These are phyloP conservation scores for Gymnocheta viridis DNA, from an alignment of 2,888 invertebrate genomes.

Conservation along the genomic window DNA sequence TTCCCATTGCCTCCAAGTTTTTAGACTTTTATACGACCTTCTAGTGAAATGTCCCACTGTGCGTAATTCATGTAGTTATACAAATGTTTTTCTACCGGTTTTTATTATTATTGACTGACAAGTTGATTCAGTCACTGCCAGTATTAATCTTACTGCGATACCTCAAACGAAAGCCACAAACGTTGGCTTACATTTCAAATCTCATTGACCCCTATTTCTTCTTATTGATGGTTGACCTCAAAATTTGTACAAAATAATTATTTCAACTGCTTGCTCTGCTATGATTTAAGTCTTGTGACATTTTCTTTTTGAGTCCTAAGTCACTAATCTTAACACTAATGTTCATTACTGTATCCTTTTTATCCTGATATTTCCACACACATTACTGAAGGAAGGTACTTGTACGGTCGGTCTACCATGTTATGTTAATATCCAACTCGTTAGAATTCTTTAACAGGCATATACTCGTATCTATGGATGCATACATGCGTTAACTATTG, in stretches of 20 bases:
- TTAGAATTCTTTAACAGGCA: conserved; percentile 6
- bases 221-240: background rate
- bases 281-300: too few relatives aligned
- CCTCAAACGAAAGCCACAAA: too few relatives aligned
- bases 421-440: conserved; percentile 14
- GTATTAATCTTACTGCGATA: too few relatives aligned
- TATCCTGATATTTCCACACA: background rate
- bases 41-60: too few relatives aligned
- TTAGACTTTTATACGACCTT: too few relatives aligned
- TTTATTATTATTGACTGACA: too few relatives aligned
- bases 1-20: too few relatives aligned
- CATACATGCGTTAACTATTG: background rate
- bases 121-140: too few relatives aligned
- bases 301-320: background rate
- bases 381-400: background rate
- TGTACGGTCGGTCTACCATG: conserved; percentile 10
- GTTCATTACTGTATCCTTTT: background rate
- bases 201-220: too few relatives aligned
- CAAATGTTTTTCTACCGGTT: too few relatives aligned
- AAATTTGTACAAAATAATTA: background rate
- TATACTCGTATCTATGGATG: background rate
- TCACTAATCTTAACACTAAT: background rate
- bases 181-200: too few relatives aligned
- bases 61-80: too few relatives aligned
- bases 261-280: background rate